phyloP scores from a whole-genome alignment of 2,797 vertebrate species.

The Epinephelus malabaricus region DNA sequence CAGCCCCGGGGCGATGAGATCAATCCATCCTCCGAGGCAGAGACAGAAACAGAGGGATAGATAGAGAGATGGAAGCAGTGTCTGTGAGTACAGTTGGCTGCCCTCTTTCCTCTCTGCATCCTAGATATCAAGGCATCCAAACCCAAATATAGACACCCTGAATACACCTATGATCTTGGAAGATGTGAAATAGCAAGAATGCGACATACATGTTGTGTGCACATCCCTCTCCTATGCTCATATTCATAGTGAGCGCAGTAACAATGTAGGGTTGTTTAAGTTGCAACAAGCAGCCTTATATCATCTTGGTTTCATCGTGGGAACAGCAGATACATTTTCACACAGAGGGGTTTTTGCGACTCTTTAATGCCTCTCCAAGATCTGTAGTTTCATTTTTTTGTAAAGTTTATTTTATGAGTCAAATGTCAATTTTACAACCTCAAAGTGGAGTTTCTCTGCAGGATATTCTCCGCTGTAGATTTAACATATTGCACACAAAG shows the following conservation, averaged over 20 bases:
- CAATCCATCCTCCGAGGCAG: conserved; percentile 73
- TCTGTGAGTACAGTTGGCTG: conserved; percentile 63
- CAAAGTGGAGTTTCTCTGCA: neutral
- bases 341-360: neutral
- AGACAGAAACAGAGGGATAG: conserved; percentile 48
- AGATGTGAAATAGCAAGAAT: conserved; percentile 18
- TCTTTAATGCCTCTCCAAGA: neutral
- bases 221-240: conserved; percentile 11
- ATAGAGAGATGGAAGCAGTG: conserved; percentile 37
- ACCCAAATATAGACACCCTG: conserved; percentile 26
- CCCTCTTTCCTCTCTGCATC: conserved; percentile 42
- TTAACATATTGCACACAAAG: conserved; percentile 1
- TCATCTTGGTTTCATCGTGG: conserved; percentile 5
- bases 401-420: too few relatives aligned
- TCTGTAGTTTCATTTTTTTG: too few relatives aligned
- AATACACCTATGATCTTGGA: conserved; percentile 24
- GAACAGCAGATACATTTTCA: neutral
- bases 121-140: conserved; percentile 13
- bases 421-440: too few relatives aligned
- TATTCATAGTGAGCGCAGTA: conserved; percentile 16
- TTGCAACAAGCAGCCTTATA: neutral
- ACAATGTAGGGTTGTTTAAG: neutral
- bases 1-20: conserved; percentile 78
- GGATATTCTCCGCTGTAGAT: neutral
- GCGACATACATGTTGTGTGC: neutral